phyloP scores from a whole-genome alignment of 1,140 invertebrate genomes.

The Bradysia coprophila region DNA sequence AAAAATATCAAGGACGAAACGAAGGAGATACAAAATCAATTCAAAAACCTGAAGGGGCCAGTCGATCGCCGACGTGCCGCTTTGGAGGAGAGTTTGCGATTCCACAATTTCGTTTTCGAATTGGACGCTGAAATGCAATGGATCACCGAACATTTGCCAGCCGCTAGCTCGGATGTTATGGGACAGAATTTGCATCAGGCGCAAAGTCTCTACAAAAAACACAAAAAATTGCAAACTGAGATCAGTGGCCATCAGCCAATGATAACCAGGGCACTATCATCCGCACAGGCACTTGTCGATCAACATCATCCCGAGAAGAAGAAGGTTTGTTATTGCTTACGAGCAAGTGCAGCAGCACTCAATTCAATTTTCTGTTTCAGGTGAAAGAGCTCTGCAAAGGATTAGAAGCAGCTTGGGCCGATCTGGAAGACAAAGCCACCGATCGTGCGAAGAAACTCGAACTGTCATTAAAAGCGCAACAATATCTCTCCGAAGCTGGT shows the following conservation, averaged over 20 bases:
- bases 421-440: conserved; percentile 44
- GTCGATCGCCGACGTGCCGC: conserved; percentile 46
- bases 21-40: conserved; percentile 45
- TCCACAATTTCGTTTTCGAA: conserved; percentile 90
- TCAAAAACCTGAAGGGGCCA: conserved; percentile 41
- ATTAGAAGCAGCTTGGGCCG: conserved; percentile 45
- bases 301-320: conserved; percentile 56
- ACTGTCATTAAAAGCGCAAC: conserved; percentile 70
- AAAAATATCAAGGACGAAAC: conserved; percentile 65
- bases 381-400: conserved; percentile 43
- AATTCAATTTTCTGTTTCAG: too few relatives aligned
- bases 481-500: conserved; percentile 75
- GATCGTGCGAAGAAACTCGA: conserved; percentile 62
- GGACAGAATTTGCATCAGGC: conserved; percentile 80
- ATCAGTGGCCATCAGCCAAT: conserved; percentile 62
- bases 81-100: conserved; percentile 70
- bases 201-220: conserved; percentile 82
- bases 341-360: conserved; percentile 5
- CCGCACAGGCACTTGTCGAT: conserved; percentile 47
- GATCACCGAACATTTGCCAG: conserved; percentile 77
- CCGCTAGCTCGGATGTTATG: conserved; percentile 53
- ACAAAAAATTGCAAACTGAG: conserved; percentile 78
- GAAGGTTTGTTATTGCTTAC: conserved; percentile 34
- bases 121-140: conserved; percentile 86
- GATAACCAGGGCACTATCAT: conserved; percentile 61